Base-by-base conservation (phyloP, 2,888 invertebrate species). In the Nipponacmea schrenckii region DNA sequence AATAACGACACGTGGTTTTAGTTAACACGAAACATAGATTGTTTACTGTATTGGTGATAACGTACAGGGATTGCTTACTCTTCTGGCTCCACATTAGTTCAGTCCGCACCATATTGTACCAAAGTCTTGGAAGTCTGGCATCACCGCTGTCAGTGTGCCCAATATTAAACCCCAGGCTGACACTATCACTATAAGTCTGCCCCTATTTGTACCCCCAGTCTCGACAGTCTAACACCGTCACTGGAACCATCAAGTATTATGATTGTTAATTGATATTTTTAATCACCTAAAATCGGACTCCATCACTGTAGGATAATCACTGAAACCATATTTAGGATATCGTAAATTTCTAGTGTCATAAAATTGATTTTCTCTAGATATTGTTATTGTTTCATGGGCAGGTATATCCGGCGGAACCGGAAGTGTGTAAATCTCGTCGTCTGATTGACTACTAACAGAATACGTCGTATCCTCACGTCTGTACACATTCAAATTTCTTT, bases 331-430 rank as follows among this genome's bases (percentile, higher is more conserved):
- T 56, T 56, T 56, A 8, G 20, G 20, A 3, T 15, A 56, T 24
- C 56, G n/a, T 24, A 56, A 24, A 56, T 56, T 24, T 10, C 56
- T 20, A 4, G 56, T 56, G 24, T 56, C 56, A 56, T 56, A 56
- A 10, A 56, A 20, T 14, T 56, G 56, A 3, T 56, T 56, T 56
- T 56, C 56, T 24, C 24, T 12, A 10, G 56, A 56, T 15, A 56
- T 56, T 56, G 56, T 56, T 20, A 56, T 56, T 20, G 56, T 56
- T 14, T 56, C 56, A 20, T 56, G 56, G 2, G 56, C 56, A 10
- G 56, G 56, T 56, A 56, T 56, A 56, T 56, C 56, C 24, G 56
- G 56, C 24, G 56, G 56, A 56, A 56, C 24, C 56, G 56, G 56
- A 56, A 56, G 56, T 56, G 56, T 56, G 56, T 56, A 56, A 24